Evolutionary conservation across 1,140 invertebrate genomes (phyloP).

Genomic region (Penaeus chinensis): DNA sequence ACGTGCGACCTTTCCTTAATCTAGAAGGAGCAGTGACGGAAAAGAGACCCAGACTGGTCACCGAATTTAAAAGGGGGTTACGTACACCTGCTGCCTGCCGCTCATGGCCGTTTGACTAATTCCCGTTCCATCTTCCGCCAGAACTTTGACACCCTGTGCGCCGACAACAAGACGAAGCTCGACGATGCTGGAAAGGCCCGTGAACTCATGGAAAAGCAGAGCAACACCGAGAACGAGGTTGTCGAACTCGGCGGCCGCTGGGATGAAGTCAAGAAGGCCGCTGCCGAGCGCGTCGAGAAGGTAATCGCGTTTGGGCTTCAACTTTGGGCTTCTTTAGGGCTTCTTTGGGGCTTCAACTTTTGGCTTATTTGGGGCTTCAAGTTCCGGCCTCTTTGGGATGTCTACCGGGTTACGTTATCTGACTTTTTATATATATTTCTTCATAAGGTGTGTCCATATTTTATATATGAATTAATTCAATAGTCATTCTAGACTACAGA

Average conservation of each 20-base stretch:
- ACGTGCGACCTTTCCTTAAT: too few species aligned
- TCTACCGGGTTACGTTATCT: too few species aligned
- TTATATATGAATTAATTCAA: too few species aligned
- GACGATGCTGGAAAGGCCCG: slow-evolving; percentile 60
- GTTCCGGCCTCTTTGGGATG: too few species aligned
- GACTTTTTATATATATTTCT: too few species aligned
- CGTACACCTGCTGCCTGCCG: background rate
- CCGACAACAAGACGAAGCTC: slow-evolving; percentile 55
- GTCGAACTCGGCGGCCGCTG: slow-evolving; percentile 47
- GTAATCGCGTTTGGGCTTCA: slow-evolving; percentile 5
- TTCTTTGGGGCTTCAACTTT: background rate
- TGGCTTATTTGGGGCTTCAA: too few species aligned
- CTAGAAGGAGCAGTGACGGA: too few species aligned
- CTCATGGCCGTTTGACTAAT: background rate
- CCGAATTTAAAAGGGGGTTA: background rate
- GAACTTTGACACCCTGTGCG: slow-evolving; percentile 52
- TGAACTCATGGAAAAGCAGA: slow-evolving; percentile 55
- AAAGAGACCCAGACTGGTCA: too few species aligned
- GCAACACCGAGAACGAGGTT: slow-evolving; percentile 61
- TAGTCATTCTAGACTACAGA: too few species aligned
- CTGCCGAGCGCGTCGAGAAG: slow-evolving; percentile 56
- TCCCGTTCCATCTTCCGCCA: slow-evolving; percentile 20
- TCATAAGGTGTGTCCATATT: too few species aligned
- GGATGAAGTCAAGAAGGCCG: slow-evolving; percentile 54
- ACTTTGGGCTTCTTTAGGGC: background rate